Base-by-base conservation (phyloP, 53 echinoderm and acorn worm species). In the Zoroaster sp. region DNA sequence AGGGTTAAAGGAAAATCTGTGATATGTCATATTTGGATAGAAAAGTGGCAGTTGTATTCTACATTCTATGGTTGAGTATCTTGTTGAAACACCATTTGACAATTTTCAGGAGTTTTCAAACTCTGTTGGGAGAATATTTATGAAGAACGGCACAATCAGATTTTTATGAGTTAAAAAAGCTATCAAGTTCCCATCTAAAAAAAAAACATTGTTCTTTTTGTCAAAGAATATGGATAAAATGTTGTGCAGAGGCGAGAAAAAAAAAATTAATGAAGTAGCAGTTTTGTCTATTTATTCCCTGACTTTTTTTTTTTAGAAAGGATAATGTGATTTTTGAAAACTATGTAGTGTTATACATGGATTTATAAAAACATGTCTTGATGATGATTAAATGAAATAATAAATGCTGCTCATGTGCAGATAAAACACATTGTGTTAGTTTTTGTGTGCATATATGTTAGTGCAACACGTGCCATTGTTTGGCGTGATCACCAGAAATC, bases 291-390 rank as follows among this genome's bases (percentile, higher is more conserved):
- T 85, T 85, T 85, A 85, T 85, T 85, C 85, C 85, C 85, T 51
- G 37, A 70, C 85, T 69, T 85, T 85, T 85, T 85, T 69, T 85
- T 85, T 85, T 85, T 70, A 85, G 85, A 85, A 66, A 85, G 85
- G 79, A 85, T 70, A 28, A 80, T 83, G 85, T 85, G 85, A 71
- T 85, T 85, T 85, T 59, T 44, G 85, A 85, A 70, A 85, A 69
- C 45, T 85, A 71, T 85, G 85, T 85, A 85, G 85, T 85, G 85
- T 85, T n/a, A 71, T 85, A 85, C 85, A 85, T 85, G 85, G 85
- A 71, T 85, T 85, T 69, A 70, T 85, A 69, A 85, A 78, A 71
- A 85, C 85, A 85, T 85, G 85, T 85, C 69, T 85, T 85, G 71
- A 85, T 69, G 71, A 85, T 69, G 85, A 83, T 70, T 85, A 44